Base-by-base conservation (phyloP, 2,113 vertebrate species). In the Hiodon alosoides region DNA sequence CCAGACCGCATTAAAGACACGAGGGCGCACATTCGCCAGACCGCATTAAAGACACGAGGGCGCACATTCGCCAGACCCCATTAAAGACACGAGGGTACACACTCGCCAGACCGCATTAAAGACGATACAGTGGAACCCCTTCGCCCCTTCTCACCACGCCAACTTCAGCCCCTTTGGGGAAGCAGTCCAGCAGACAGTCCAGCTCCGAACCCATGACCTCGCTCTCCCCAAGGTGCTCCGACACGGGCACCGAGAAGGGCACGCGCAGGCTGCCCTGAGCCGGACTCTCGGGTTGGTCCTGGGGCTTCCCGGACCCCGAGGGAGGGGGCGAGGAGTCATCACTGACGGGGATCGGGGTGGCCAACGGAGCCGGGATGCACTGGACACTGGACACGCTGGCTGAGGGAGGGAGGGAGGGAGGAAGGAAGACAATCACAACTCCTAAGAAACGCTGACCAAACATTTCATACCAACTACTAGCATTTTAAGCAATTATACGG, bases 121-220 rank as follows among this genome's bases (percentile, higher is more conserved):
- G 17, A 52, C 6, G 7, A 53, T n/a, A 7, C 47, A 14, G 46
- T 14, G 2, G 3, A 2, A 47, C 5, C 54, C 2, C 60, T 50
- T 48, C 59, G 46, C 53, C 11, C 10, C 31, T 9, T 77, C 92
- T 93, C 83, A 97, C 96, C 88, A 96, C 90, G 74, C 90, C 86
- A 78, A 93, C 91, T 53, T 94, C 88, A 0, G 90, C 85, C 54
- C 88, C 91, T 82, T 94, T 93, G 0, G 93, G 90, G 0, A 93
- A 91, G 80, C 90, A 94, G 71, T 98, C 96, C 87, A 98, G 89
- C 48, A 98, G 89, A 13, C 90, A 94, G 79, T 98, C 94, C 69
- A 98, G 81, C 83, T 95, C 93, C 2, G 94, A 90, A 54, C 94
- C 96, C 51, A 97, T 94, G 70, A 96, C 87, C n/a, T 93, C 93